A percentile compares a stretch with the other conserved stretches of the same genome.
These are phyloP conservation scores for Gonioctena quinquepunctata DNA, from an alignment of 1,140 invertebrate genomes.

Conservation along the genomic window DNA sequence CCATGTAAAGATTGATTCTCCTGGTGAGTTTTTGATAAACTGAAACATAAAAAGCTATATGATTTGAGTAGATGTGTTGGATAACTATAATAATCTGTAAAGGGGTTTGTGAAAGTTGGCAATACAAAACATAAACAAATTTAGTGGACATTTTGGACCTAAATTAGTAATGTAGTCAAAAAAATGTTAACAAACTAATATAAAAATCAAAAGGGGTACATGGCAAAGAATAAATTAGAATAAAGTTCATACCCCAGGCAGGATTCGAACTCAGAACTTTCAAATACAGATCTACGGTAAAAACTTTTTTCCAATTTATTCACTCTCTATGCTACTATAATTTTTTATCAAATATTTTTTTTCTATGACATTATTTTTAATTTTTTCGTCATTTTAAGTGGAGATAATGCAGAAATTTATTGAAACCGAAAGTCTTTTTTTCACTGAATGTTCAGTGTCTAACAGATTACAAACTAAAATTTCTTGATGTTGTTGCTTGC, in stretches of 20 bases:
- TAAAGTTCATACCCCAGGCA: too few species aligned
- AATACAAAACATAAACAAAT: too few species aligned
- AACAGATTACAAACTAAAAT: conserved; percentile 38
- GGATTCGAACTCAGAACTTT: too few species aligned
- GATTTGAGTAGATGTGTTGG: neutral
- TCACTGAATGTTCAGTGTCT: conserved; percentile 53
- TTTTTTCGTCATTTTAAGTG: conserved; percentile 32
- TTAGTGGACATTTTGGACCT: neutral
- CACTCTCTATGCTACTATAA: too few species aligned
- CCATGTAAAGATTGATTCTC: too few species aligned
- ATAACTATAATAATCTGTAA: neutral
- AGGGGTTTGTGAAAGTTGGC: too few species aligned
- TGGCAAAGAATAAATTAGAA: neutral
- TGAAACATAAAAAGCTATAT: neutral
- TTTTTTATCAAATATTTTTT: too few species aligned
- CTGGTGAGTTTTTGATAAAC: too few species aligned
- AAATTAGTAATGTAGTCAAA: too few species aligned
- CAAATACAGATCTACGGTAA: neutral
- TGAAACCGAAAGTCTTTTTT: conserved; percentile 54
- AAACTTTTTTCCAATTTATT: too few species aligned
- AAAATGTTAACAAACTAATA: neutral
- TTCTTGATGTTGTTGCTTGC: conserved; percentile 51
- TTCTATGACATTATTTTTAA: neutral
- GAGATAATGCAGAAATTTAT: conserved; percentile 46
- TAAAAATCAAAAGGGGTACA: neutral